These are phyloP conservation scores for Scaeva pyrastri DNA, from an alignment of 2,888 invertebrate genomes.

Conservation along the genomic window DNA sequence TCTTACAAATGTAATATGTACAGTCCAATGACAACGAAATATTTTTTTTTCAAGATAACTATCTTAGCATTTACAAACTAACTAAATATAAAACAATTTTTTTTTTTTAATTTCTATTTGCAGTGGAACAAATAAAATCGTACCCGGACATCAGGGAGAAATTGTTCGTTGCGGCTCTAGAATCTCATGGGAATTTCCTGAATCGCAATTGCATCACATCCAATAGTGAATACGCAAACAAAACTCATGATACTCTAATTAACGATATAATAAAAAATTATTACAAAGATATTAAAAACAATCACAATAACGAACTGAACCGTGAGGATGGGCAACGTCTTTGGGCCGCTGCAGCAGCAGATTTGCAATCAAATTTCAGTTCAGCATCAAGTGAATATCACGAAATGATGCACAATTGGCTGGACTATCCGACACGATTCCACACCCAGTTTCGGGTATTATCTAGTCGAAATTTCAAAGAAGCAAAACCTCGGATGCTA, in stretches of 20 bases:
- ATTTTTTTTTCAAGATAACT: no score
- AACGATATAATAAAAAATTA: constrained; percentile 81
- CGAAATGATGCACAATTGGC: constrained; percentile 86
- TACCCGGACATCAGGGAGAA: constrained; percentile 88
- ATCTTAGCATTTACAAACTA: no score
- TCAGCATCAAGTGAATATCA: constrained; percentile 85
- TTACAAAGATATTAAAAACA: constrained; percentile 78
- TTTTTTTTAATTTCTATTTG: constrained; percentile 73
- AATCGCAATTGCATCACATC: constrained; percentile 80
- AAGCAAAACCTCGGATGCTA: constrained; percentile 90
- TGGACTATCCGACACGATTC: constrained; percentile 91
- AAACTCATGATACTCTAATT: constrained; percentile 79
- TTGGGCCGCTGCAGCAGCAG: constrained; percentile 85
- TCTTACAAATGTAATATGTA: no score
- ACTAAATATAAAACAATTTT: background rate
- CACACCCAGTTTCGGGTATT: constrained; percentile 91
- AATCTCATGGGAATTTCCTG: constrained; percentile 85
- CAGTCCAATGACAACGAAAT: no score
- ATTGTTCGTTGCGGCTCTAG: constrained; percentile 88
- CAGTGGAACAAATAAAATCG: constrained; percentile 91
- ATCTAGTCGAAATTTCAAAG: constrained; percentile 90
- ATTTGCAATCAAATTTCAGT: constrained; percentile 89
- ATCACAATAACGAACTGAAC: constrained; percentile 76
- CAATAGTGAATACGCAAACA: constrained; percentile 79
- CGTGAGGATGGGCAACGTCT: constrained; percentile 86